Percentiles rank a stretch among this genome's conserved stretches.
Evolutionary conservation across 1,140 invertebrate genomes (phyloP).

Genomic region (Apis cerana): DNA sequence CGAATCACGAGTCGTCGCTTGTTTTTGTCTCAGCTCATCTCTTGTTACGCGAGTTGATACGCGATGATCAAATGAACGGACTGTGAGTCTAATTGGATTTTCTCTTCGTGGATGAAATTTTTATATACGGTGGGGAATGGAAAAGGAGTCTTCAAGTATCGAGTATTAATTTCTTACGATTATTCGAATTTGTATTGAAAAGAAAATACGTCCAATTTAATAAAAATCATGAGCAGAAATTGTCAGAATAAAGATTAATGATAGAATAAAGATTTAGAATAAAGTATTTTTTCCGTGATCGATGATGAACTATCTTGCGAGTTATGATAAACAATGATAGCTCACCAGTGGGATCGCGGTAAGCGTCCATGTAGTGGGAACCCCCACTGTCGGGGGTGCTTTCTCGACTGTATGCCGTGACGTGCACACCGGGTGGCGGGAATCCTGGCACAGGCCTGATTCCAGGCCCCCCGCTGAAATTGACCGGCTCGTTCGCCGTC

Average conservation of each 20-base stretch:
- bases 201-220: background rate
- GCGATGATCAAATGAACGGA: background rate
- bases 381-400: conserved; percentile 91
- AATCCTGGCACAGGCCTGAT: conserved; percentile 82
- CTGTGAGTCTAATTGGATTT: background rate
- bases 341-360: conserved; percentile 90
- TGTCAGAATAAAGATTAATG: background rate
- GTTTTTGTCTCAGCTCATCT: conserved; percentile 1
- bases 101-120: background rate
- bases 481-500: conserved; percentile 84
- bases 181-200: background rate
- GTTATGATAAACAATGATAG: conserved; percentile 64
- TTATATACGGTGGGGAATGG: background rate
- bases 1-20: background rate
- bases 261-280: background rate
- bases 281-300: conserved; percentile 23
- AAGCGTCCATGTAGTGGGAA: conserved; percentile 92
- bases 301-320: conserved; percentile 28
- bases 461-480: conserved; percentile 83
- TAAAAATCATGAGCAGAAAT: background rate
- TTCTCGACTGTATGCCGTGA: conserved; percentile 88
- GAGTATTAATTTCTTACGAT: background rate
- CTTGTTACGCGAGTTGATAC: background rate
- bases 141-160: background rate
- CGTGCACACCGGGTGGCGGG: conserved; percentile 80